Evolutionary conservation across 2,113 vertebrate genomes (phyloP).

Genomic region (Zapus hudsonius): DNA sequence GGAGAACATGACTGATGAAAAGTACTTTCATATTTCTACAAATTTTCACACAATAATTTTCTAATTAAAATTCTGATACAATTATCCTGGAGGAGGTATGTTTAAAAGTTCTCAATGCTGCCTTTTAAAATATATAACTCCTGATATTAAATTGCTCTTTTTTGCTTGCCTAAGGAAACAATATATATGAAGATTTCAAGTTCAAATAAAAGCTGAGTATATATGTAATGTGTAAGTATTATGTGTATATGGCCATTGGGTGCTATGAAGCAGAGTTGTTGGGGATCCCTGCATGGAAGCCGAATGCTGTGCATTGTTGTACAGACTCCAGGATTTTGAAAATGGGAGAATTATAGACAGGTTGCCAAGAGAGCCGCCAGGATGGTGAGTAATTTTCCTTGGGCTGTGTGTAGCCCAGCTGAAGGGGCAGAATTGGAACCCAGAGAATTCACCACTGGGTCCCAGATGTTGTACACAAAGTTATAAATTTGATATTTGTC

Average conservation of each 20-base stretch:
- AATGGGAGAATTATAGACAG: too few species aligned
- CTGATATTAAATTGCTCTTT: background rate
- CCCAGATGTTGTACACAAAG: too few species aligned
- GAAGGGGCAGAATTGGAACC: too few species aligned
- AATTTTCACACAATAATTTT: background rate
- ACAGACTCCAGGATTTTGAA: too few species aligned
- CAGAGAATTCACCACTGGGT: too few species aligned
- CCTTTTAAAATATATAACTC: background rate
- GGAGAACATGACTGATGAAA: background rate
- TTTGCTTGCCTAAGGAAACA: background rate
- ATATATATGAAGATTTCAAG: background rate
- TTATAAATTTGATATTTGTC: too few species aligned
- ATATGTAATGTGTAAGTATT: background rate
- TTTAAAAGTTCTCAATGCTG: background rate
- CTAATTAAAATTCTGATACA: background rate
- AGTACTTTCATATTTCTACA: background rate
- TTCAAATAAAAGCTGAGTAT: slow-evolving; percentile 21
- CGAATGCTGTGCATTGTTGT: too few species aligned
- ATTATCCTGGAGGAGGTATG: background rate
- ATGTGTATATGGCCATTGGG: background rate
- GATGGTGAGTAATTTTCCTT: too few species aligned
- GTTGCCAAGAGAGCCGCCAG: too few species aligned
- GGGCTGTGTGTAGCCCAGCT: too few species aligned
- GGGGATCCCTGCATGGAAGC: too few species aligned
- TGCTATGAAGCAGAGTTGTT: too few species aligned